A percentile compares a stretch with the other conserved stretches of the same genome.
Evolutionary conservation across 2,888 invertebrate species (phyloP).

Genomic region (Sminthurides aquaticus): DNA sequence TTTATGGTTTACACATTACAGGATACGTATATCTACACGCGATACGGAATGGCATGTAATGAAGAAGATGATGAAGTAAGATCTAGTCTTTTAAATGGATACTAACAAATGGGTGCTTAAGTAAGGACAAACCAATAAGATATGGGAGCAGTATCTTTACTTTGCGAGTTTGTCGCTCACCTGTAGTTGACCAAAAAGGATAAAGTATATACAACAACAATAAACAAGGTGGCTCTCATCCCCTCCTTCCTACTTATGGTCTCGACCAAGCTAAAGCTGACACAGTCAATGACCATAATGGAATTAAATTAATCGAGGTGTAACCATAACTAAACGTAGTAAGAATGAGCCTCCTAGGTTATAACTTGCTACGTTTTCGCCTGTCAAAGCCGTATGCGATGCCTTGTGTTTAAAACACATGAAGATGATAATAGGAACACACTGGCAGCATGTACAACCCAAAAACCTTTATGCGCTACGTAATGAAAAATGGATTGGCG

Average conservation of each 20-base stretch:
- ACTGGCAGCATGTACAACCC: no score
- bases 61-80: no score
- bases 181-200: not conserved
- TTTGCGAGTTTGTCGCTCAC: not conserved
- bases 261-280: not conserved
- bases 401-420: no score
- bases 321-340: not conserved
- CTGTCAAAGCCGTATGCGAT: no score
- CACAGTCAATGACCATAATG: not conserved
- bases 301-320: not conserved
- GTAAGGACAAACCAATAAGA: not conserved
- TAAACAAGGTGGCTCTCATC: not conserved
- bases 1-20: not conserved
- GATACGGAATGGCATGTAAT: no score
- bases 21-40: not conserved
- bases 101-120: not conserved
- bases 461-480: no score
- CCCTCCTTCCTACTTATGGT: no score
- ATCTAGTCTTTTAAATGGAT: not conserved
- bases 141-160: not conserved
- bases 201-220: not conserved
- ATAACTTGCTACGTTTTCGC: no score
- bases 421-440: no score
- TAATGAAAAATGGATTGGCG: no score
- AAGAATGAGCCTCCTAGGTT: no score